Conservation (phyloP, 2,113 vertebrate species). For the Tapirus terrestris region DNA sequence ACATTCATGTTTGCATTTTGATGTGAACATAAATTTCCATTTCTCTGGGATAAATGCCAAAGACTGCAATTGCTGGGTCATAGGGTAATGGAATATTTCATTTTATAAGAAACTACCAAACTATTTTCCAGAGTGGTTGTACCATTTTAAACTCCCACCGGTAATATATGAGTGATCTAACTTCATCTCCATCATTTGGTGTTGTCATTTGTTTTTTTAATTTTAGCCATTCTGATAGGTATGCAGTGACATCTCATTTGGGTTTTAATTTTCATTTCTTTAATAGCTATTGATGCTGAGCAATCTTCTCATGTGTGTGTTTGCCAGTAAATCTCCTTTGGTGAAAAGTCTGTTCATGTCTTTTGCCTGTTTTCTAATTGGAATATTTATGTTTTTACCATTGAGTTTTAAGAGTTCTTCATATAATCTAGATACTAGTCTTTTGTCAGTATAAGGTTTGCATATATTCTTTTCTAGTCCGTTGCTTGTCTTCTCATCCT, state of each 20-base stretch:
- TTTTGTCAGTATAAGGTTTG: not conserved
- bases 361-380: not conserved
- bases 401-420: not conserved
- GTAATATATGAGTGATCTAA: not conserved
- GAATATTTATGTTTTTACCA: not conserved
- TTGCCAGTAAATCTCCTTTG: not conserved
- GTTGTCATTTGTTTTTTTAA: not conserved
- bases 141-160: not conserved
- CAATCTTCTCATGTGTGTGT: not conserved
- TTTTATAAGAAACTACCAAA: not conserved
- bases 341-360: not conserved
- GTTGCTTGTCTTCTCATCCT: not conserved
- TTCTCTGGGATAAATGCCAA: not conserved
- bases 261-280: not conserved
- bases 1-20: not conserved
- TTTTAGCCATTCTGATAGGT: not conserved
- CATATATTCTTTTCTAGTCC: not conserved
- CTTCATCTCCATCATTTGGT: not conserved
- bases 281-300: not conserved
- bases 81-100: not conserved
- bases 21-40: not conserved
- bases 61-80: not conserved
- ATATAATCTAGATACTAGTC: not conserved
- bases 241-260: not conserved
- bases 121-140: not conserved